Evolutionary conservation across 2,797 vertebrate genomes (phyloP), one percentile per base, ranked within the genome.

Genomic region (Danio choprae): DNA sequence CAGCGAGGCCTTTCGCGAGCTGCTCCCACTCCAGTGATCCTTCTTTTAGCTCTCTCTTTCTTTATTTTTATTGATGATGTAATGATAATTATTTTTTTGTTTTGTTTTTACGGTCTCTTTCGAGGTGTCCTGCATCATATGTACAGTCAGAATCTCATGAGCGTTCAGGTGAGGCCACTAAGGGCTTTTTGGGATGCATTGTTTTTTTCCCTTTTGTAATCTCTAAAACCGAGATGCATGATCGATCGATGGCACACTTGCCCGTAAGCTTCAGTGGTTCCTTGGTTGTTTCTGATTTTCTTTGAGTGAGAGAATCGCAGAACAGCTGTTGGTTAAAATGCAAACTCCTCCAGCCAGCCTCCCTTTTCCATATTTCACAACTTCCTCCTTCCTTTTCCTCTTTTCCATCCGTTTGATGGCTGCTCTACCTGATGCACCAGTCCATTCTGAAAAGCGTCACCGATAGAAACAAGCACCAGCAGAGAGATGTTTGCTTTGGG

Each of bases 21-120:
- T 89, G 87, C 89, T 92, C 87, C 88, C 90, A 88, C 90, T 90
- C 82, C 79, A 68, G 83, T 84, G 74, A 46, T 53, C 75, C 70
- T 67, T 69, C 79, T 82, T 84, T 84, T 82, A 70, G 85, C 36
- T 79, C 73, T 64, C 36, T 79, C 85, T 67, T 83, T 72, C 58
- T 73, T 83, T 15, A 58, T 58, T 81, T 82, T 73, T 74, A 18
- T 53, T 67, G 18, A 67, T 48, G 70, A 56, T 7, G 29, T 29
- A 29, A 29, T 55, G 18, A 83, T 56, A 6, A 60, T 67, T 41
- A 15, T 50, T 78, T 60, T 6, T 18, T 29, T 29, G 29, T 83
- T 77, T 74, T 74, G 55, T 84, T 83, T 74, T 60, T 72, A 73
- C 15, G 51, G 72, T 84, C 60, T 63, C 83, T 85, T 84, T 51